These are phyloP conservation scores for Acanthacorydalis orientalis DNA, from an alignment of 2,888 invertebrate genomes.

Conservation along the genomic window DNA sequence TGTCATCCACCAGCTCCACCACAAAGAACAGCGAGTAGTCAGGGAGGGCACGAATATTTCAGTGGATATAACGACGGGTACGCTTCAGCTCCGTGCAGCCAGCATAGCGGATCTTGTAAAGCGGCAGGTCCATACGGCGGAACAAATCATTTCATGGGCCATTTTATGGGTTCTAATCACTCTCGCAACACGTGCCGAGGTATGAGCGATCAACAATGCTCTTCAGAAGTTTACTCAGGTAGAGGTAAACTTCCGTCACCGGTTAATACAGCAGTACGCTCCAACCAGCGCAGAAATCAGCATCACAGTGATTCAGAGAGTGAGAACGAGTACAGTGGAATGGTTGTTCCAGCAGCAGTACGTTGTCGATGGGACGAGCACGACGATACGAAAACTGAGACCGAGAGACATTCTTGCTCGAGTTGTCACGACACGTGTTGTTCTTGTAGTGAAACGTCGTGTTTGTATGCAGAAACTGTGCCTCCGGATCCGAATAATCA, in stretches of 20 bases:
- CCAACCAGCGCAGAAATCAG: not conserved
- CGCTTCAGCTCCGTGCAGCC: constrained; percentile 1
- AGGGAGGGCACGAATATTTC: constrained; percentile 7
- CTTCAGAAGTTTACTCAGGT: not conserved
- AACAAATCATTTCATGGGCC: not conserved
- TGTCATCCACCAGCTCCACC: constrained; percentile 18
- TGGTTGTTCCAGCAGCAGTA: not conserved
- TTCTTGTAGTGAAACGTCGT: constrained; percentile 45
- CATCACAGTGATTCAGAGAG: constrained; percentile 3
- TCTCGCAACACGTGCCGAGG: not conserved
- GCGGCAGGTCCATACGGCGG: not conserved
- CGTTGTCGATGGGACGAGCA: constrained; percentile 23
- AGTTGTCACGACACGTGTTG: constrained; percentile 37
- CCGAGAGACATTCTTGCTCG: constrained; percentile 30
- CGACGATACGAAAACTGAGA: constrained; percentile 27
- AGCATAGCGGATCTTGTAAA: not conserved
- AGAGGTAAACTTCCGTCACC: not conserved
- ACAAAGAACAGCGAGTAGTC: constrained; percentile 21
- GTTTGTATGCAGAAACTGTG: constrained; percentile 40
- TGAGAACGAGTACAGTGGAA: constrained; percentile 1
- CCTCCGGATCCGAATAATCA: not conserved
- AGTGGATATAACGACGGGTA: not conserved
- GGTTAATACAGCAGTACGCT: not conserved
- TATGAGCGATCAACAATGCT: not conserved
- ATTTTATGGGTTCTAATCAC: not conserved